A percentile compares a stretch with the other conserved stretches of the same genome.
Evolutionary conservation across 2,888 invertebrate genomes (phyloP).

Genomic region (Chrysolina oricalcia): DNA sequence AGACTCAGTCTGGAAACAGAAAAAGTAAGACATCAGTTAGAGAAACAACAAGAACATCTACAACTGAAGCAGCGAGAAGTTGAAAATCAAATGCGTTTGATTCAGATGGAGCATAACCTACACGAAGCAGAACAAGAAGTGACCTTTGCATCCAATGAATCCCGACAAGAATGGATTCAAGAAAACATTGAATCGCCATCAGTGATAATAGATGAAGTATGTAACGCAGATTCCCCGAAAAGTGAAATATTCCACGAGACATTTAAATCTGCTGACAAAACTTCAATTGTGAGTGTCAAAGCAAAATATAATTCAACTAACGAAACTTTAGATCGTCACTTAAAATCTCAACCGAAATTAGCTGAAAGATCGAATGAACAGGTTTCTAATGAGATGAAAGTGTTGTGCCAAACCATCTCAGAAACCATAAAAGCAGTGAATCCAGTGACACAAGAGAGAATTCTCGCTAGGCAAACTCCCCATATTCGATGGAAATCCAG

Average conservation of each 20-base stretch:
- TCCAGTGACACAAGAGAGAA: neutral
- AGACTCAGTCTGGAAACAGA: neutral
- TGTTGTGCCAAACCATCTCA: slow-evolving; percentile 2
- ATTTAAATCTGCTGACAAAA: neutral
- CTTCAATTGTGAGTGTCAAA: neutral
- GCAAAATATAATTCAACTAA: neutral
- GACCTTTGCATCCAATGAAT: slow-evolving; percentile 1
- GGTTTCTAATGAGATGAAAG: neutral
- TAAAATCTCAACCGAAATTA: too few species aligned
- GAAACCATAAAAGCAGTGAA: neutral
- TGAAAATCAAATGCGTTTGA: neutral
- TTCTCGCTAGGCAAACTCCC: neutral
- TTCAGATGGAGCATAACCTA: neutral
- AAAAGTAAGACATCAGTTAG: neutral
- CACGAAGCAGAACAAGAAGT: slow-evolving; percentile 1
- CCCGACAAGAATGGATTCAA: neutral
- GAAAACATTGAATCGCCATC: neutral
- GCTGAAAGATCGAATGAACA: too few species aligned
- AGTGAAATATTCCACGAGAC: neutral
- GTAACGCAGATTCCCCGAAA: neutral
- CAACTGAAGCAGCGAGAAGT: neutral
- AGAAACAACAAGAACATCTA: neutral
- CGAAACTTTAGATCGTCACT: neutral
- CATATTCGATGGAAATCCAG: neutral
- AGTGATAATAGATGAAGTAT: too few species aligned